A percentile compares a stretch with the other conserved stretches of the same genome.
phyloP scores from a whole-genome alignment of 2,797 vertebrate species.

The Astyanax mexicanus region DNA sequence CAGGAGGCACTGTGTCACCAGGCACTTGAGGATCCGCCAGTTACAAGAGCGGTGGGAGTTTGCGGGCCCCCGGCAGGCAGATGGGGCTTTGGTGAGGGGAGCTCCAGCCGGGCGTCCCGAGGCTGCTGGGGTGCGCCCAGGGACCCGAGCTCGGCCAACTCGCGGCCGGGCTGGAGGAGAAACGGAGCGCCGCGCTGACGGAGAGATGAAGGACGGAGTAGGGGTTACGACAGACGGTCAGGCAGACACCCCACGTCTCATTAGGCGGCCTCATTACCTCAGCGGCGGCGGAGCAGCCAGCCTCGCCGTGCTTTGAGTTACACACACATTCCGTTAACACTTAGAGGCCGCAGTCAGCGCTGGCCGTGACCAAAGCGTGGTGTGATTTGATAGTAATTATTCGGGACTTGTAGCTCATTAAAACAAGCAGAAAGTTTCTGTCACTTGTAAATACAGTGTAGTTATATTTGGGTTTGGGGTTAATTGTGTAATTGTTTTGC shows the following conservation, averaged over 20 bases:
- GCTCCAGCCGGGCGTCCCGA: slow-evolving; percentile 41
- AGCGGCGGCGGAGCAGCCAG: slow-evolving; percentile 26
- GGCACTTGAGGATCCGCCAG: slow-evolving; percentile 61
- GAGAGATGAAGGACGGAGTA: slow-evolving; percentile 32
- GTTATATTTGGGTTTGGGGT: no score
- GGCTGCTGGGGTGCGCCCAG: slow-evolving; percentile 16
- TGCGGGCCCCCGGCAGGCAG: slow-evolving; percentile 58
- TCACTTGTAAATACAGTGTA: no score
- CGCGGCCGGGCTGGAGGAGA: slow-evolving; percentile 32
- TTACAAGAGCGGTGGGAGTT: slow-evolving; percentile 62
- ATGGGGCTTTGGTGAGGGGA: slow-evolving; percentile 62
- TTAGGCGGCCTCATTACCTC: slow-evolving; percentile 58
- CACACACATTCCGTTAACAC: not conserved
- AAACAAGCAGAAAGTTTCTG: no score
- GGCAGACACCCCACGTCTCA: slow-evolving; percentile 52
- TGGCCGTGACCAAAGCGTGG: not conserved
- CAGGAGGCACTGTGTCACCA: slow-evolving; percentile 62
- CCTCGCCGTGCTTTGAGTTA: slow-evolving; percentile 19
- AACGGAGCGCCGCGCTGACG: slow-evolving; percentile 27
- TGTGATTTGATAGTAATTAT: not conserved
- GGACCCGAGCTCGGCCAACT: slow-evolving; percentile 35
- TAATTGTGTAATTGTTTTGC: no score
- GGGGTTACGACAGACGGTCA: slow-evolving; percentile 51
- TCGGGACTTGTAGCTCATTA: not conserved
- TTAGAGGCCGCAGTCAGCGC: not conserved